A percentile compares a stretch with the other conserved stretches of the same genome.
Evolutionary conservation across 2,888 invertebrate genomes (phyloP).

Genomic region (Temnothorax ravouxi): DNA sequence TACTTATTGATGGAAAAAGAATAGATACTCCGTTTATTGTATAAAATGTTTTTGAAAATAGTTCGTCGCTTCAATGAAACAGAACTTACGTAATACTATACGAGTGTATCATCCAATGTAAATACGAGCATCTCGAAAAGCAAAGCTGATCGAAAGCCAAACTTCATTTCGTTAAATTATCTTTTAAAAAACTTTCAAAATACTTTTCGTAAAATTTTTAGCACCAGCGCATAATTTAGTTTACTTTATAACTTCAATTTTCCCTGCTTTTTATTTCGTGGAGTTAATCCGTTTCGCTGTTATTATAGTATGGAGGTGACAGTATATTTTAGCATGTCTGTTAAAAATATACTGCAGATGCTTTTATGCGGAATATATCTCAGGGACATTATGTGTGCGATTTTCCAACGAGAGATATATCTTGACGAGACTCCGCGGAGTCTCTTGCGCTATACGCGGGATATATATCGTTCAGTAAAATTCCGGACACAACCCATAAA

Average conservation of each 20-base stretch:
- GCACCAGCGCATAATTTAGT: neutral
- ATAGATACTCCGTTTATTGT: neutral
- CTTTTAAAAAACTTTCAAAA: neutral
- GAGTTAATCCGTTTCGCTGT: neutral
- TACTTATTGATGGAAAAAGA: neutral
- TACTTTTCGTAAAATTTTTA: neutral
- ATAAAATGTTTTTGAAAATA: slow-evolving; percentile 4
- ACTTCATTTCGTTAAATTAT: neutral
- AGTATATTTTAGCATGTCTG: neutral
- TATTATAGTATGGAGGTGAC: neutral
- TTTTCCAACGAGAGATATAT: slow-evolving; percentile 23
- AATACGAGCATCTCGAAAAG: neutral
- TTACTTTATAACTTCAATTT: neutral
- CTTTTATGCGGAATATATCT: neutral
- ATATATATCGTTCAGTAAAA: slow-evolving; percentile 7
- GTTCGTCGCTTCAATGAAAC: neutral
- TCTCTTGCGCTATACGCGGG: slow-evolving; percentile 1
- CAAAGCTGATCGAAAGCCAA: neutral
- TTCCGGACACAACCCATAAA: neutral
- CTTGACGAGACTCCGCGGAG: neutral
- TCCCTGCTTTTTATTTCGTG: neutral
- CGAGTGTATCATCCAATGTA: neutral
- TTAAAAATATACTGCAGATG: neutral
- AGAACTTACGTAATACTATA: neutral
- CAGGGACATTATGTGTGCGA: neutral